Conservation (phyloP, 2,113 vertebrate genomes). For the Herpailurus yagouaroundi region DNA sequence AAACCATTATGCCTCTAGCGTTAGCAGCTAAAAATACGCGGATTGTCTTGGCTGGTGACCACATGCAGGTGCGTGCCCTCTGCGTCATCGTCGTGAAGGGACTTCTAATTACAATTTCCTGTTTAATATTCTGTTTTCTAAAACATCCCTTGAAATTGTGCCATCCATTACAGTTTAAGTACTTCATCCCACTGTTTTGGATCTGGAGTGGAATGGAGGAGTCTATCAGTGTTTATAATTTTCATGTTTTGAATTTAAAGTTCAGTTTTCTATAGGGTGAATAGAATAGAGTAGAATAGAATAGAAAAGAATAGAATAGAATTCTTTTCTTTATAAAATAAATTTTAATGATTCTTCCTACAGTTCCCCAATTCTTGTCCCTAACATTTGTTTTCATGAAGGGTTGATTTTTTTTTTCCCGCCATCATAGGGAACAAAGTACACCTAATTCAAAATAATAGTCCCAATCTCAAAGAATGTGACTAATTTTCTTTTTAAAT, state of each 20-base stretch:
- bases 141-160: not conserved
- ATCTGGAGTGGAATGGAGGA: not conserved
- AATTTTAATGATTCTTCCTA: not conserved
- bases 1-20: conserved; percentile 99
- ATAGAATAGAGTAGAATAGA: not conserved
- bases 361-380: not conserved
- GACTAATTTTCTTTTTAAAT: not conserved
- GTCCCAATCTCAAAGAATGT: conserved; percentile 1
- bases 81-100: not conserved
- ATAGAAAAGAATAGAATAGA: too few relatives aligned
- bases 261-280: not conserved
- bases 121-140: not conserved
- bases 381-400: conserved; percentile 30
- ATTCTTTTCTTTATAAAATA: conserved; percentile 27
- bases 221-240: not conserved
- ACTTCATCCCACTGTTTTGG: not conserved
- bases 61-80: conserved; percentile 94
- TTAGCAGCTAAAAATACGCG: conserved; percentile 94
- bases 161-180: not conserved
- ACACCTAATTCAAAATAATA: not conserved
- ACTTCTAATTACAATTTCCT: not conserved
- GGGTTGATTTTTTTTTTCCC: not conserved
- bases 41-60: conserved; percentile 98
- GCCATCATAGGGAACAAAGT: not conserved
- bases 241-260: conserved; percentile 18